phyloP scores from a whole-genome alignment of 2,888 invertebrate species.

The Cremastinae sp. region DNA sequence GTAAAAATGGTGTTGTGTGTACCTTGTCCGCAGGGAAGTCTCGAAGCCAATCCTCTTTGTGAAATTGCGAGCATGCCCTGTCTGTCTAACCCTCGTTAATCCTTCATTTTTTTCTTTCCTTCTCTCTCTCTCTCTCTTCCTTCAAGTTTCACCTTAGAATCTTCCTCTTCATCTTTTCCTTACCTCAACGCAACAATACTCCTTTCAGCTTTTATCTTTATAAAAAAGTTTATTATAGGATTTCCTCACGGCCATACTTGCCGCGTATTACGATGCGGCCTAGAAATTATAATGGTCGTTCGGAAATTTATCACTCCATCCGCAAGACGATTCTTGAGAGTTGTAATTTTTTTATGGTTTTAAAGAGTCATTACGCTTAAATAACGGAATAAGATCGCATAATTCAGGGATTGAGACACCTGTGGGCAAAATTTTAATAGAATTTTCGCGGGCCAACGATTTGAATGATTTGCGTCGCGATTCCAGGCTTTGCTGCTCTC shows the following conservation, averaged over 20 bases:
- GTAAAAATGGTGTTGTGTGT: conserved; percentile 26
- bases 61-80: conserved; percentile 27
- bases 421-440: not conserved
- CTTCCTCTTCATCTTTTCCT: conserved; percentile 36
- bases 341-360: no score
- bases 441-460: not conserved
- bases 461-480: no score
- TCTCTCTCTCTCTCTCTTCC: conserved; percentile 15
- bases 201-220: conserved; percentile 8
- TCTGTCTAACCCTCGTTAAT: conserved; percentile 32
- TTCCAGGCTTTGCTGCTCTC: not conserved
- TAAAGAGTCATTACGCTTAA: no score
- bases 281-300: no score
- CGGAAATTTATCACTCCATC: no score
- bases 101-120: not conserved
- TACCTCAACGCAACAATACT: conserved; percentile 23
- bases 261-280: no score
- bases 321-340: no score
- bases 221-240: conserved; percentile 23
- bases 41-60: conserved; percentile 38
- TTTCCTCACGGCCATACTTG: no score
- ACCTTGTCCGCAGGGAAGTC: conserved; percentile 15
- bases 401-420: not conserved
- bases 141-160: conserved; percentile 2
- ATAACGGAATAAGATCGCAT: no score